Base-by-base conservation (phyloP, 1,140 invertebrate genomes). In the Ephestia elutella region DNA sequence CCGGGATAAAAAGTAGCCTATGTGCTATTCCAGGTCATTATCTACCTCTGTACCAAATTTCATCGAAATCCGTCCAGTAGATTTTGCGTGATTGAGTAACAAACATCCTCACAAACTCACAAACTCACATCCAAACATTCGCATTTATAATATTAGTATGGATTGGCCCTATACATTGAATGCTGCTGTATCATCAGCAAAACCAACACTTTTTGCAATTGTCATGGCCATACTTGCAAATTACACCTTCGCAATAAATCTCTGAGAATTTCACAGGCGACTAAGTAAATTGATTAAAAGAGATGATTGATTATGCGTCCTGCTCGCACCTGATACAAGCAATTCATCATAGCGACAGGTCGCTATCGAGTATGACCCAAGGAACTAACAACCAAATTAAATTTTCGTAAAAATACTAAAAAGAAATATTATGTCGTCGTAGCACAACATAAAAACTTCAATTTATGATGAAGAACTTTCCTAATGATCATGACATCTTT, bases 251-350 rank as follows among this genome's bases (percentile, higher is more conserved):
- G 38, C 55, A 61, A 68, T 62, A 55, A 62, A 62, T 62, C 57
- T 62, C 20, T 53, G 62, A 63, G 65, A 70, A 70, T 73, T 75
- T 73, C 70, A 77, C 70, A 73, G 68, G 69, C 66, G 65, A 65
- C 63, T 63, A 68, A 68, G 68, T 73, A 77, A 75, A 79, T 81
- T 77, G 74, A 79, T 81, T 78, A 74, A 81, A 81, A 73, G 54
- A 70, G 61, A 60, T 80, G 78, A 81, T 81, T 75, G 72, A 78
- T 78, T 65, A 66, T 60, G 54, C 64, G 65, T 57, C 54, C 53
- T 60, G 62, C 60, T 57, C 51, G 64, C 72, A 76, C 73, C 76
- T 73, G 76, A 68, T 70, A 65, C 65, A 56, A 20, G 66, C 64
- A 55, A 79, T 79, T 66, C 59, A 79, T 79, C 77, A 77, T 62